Conservation (phyloP, 2,797 vertebrate genomes). For the Prunella strophiata region DNA sequence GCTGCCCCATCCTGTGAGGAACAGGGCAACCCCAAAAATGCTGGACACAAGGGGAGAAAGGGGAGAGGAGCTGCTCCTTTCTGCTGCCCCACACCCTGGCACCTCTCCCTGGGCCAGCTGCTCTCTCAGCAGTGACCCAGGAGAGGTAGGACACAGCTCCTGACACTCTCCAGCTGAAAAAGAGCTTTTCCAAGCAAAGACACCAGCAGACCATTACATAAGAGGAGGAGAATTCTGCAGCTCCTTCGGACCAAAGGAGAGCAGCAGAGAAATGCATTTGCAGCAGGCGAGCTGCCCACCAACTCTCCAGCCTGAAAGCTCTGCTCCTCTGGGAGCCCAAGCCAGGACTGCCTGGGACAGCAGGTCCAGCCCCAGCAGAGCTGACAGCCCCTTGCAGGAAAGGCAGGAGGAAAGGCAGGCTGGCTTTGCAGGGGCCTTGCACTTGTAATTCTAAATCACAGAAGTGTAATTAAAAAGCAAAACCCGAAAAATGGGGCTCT, state of each 20-base stretch:
- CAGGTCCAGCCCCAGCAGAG: background rate
- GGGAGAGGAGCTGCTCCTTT: background rate
- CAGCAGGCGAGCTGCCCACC: constrained; percentile 8
- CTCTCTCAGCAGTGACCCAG: background rate
- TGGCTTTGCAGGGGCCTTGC: background rate
- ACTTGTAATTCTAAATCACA: background rate
- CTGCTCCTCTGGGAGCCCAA: background rate
- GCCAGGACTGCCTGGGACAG: background rate
- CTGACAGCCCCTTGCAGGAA: background rate
- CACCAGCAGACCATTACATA: constrained; percentile 58
- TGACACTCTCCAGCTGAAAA: background rate
- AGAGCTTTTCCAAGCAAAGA: constrained; percentile 34
- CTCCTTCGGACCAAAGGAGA: constrained; percentile 27
- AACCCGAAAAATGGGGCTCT: fast-evolving
- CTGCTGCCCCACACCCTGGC: background rate
- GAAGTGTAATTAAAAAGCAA: background rate
- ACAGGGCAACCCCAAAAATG: background rate
- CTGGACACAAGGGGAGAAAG: background rate
- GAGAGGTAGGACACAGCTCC: background rate
- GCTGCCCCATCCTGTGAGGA: background rate
- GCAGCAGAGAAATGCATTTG: constrained; percentile 5
- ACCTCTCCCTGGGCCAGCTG: background rate
- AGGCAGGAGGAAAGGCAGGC: background rate
- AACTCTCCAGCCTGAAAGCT: background rate
- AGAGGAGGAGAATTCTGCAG: constrained; percentile 54